phyloP scores from a whole-genome alignment of 2,888 invertebrate genomes.

The Prosopocoilus inquinatus region DNA sequence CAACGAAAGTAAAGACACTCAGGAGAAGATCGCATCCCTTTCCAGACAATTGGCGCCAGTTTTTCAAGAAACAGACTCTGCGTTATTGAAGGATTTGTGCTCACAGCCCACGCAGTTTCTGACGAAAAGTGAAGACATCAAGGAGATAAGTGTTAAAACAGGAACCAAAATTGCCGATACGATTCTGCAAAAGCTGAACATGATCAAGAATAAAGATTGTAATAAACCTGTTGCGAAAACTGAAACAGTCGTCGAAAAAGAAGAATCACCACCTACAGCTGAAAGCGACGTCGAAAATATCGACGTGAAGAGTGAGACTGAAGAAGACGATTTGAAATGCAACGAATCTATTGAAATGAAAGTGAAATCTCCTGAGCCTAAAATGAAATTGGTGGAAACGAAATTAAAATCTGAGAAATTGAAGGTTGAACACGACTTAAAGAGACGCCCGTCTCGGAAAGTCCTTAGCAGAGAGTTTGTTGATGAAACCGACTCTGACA shows the following conservation, averaged over 20 bases:
- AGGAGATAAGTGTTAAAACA: constrained; percentile 45
- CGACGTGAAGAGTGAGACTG: constrained; percentile 24
- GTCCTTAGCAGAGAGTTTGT: constrained; percentile 51
- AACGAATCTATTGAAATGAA: constrained; percentile 7
- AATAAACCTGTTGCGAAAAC: constrained; percentile 17
- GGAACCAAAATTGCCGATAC: constrained; percentile 49
- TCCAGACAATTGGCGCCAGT: constrained; percentile 42
- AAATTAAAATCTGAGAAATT: constrained; percentile 13
- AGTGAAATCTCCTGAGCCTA: constrained; percentile 4
- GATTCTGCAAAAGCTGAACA: constrained; percentile 46
- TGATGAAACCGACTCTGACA: constrained; percentile 62
- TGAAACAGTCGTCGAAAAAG: constrained; percentile 23
- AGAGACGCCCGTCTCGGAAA: constrained; percentile 41
- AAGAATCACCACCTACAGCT: constrained; percentile 23
- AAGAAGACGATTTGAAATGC: constrained; percentile 16
- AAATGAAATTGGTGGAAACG: background rate
- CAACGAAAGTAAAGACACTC: constrained; percentile 14
- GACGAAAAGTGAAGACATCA: constrained; percentile 44
- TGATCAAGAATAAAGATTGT: constrained; percentile 39
- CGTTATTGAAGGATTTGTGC: constrained; percentile 44
- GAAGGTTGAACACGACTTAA: constrained; percentile 29
- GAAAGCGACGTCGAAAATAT: constrained; percentile 16
- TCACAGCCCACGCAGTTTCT: constrained; percentile 37
- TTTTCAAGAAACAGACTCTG: constrained; percentile 47
- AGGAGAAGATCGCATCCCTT: constrained; percentile 22